Evolutionary conservation across 2,888 invertebrate genomes (phyloP).

Genomic region (Eupithecia inturbata): DNA sequence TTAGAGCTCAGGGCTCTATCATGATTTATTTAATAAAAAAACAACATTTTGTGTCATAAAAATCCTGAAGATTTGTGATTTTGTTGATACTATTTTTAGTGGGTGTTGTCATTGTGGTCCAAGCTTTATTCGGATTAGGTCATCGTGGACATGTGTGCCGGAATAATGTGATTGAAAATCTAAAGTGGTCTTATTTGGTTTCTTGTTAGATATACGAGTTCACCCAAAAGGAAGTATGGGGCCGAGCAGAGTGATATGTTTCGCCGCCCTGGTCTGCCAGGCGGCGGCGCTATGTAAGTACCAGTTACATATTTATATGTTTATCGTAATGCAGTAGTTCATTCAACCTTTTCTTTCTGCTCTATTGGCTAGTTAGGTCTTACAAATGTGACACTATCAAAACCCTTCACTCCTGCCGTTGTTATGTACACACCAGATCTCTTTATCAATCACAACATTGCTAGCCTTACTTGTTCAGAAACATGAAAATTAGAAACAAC

Average conservation of each 20-base stretch:
- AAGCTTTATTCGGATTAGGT: slow-evolving; percentile 81
- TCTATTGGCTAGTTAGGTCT: slow-evolving; percentile 24
- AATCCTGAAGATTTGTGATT: slow-evolving; percentile 62
- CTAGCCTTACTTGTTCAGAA: not conserved
- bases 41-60: slow-evolving; percentile 63
- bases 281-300: slow-evolving; percentile 76
- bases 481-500: not conserved
- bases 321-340: slow-evolving; percentile 47
- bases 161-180: slow-evolving; percentile 69
- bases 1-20: slow-evolving; percentile 50
- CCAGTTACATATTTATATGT: slow-evolving; percentile 37
- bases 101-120: slow-evolving; percentile 82
- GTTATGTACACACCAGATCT: not conserved
- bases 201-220: slow-evolving; percentile 78
- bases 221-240: slow-evolving; percentile 72
- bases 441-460: not conserved
- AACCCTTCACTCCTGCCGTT: not conserved
- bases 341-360: slow-evolving; percentile 54
- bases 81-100: slow-evolving; percentile 85
- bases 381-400: not conserved
- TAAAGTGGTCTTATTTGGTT: slow-evolving; percentile 73
- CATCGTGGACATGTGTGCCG: slow-evolving; percentile 82
- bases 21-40: slow-evolving; percentile 46
- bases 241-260: slow-evolving; percentile 69
- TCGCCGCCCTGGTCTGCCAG: slow-evolving; percentile 69